A percentile compares a stretch with the other conserved stretches of the same genome.
These are phyloP conservation scores for Misgurnus mizolepis DNA, from an alignment of 2,113 vertebrate species.

Conservation along the genomic window DNA sequence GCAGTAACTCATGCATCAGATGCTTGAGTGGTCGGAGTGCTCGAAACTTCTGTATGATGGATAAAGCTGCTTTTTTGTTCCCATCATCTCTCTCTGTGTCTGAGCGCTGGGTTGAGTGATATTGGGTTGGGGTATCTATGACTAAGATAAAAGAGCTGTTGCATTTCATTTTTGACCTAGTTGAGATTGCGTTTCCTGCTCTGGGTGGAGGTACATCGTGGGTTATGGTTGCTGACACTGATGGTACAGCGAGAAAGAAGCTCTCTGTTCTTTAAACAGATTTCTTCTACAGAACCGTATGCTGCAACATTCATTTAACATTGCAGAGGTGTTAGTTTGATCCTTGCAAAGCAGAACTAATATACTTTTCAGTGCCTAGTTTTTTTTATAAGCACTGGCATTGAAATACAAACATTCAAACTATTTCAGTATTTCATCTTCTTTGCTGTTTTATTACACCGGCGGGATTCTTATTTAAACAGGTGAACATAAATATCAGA, in stretches of 20 bases:
- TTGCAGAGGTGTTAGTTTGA: constrained; percentile 10
- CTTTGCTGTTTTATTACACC: neutral
- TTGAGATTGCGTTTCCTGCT: constrained; percentile 26
- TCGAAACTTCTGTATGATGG: constrained; percentile 33
- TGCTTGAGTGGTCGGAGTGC: neutral
- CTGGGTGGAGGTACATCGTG: constrained; percentile 9
- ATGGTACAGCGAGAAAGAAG: neutral
- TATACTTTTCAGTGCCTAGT: neutral
- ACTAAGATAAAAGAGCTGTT: constrained; percentile 34
- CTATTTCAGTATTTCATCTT: neutral
- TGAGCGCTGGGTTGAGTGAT: constrained; percentile 6
- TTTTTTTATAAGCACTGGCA: neutral
- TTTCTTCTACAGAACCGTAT: neutral
- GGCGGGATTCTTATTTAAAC: neutral
- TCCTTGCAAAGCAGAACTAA: neutral
- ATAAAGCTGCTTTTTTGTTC: constrained; percentile 23
- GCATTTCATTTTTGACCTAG: constrained; percentile 4
- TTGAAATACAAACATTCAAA: neutral
- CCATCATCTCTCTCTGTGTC: neutral
- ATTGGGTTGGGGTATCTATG: constrained; percentile 4
- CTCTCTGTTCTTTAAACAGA: constrained; percentile 28
- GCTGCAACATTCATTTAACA: neutral
- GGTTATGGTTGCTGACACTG: constrained; percentile 8
- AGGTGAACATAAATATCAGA: neutral
- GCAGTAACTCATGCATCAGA: constrained; percentile 39